Evolutionary conservation across 2,888 invertebrate genomes (phyloP).

Genomic region (Brachynemurus nebulosus): DNA sequence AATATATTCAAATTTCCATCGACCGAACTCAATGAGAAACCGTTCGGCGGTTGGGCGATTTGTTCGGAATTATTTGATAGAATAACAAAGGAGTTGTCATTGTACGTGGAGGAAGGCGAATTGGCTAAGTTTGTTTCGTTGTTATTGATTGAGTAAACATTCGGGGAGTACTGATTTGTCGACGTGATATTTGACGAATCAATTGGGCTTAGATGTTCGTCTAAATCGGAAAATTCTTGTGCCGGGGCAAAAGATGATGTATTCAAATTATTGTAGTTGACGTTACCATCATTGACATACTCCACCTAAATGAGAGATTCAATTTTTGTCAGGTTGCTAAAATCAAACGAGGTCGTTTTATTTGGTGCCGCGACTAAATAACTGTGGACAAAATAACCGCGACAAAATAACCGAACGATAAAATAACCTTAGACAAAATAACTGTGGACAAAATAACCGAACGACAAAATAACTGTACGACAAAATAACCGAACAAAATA

Average conservation of each 20-base stretch:
- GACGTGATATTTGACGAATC: constrained; percentile 39
- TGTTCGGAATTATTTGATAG: constrained; percentile 11
- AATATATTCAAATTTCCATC: constrained; percentile 15
- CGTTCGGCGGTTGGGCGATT: no score
- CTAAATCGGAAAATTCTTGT: constrained; percentile 7
- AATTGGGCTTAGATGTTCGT: constrained; percentile 28
- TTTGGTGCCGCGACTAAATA: no score
- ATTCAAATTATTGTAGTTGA: constrained; percentile 21
- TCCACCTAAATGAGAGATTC: constrained; percentile 24
- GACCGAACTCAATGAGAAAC: constrained; percentile 5
- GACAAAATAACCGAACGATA: no score
- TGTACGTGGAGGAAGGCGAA: neutral
- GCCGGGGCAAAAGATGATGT: constrained; percentile 9
- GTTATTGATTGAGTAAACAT: constrained; percentile 11
- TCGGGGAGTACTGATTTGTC: constrained; percentile 44
- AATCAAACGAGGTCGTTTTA: no score
- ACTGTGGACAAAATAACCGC: no score
- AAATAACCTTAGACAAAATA: no score
- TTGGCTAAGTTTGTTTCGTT: neutral
- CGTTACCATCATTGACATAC: constrained; percentile 27
- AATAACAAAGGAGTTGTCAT: constrained; percentile 27
- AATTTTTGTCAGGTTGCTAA: neutral
- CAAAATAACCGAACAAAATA: no score
- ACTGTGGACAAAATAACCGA: no score
- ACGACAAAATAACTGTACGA: no score